Base-by-base conservation (phyloP, 1,140 invertebrate genomes). In the Penaeus chinensis region DNA sequence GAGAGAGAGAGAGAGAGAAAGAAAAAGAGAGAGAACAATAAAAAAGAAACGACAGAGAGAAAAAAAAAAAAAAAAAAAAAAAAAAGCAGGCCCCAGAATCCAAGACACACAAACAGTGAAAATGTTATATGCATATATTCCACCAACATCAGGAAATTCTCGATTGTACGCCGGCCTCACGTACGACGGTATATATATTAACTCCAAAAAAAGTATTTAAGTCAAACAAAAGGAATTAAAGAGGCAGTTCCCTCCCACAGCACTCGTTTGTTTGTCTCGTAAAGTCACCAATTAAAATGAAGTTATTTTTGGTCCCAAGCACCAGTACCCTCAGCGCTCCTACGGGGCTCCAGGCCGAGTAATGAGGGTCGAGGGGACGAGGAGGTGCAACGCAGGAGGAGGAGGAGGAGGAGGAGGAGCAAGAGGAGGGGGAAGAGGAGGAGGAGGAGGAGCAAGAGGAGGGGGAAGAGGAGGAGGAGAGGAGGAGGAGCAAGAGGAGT, bases 241-340 rank as follows among this genome's bases (percentile, higher is more conserved):
- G 79, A 82, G 79, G 62, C 79, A 63, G 83, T 19, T 69, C 54
- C 69, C 83, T 84, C 22, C 22, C 77, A 5, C 42, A 42, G 47
- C 78, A 61, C 76, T 77, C 69, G 74, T 80, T 87, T 87, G 85
- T 87, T 86, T 87, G 85, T 82, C 77, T 77, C 63, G 84, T 80
- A 86, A 86, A 86, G 84, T 86, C 85, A 87, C 78, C 79, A 76
- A 82, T 82, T 82, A 87, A 80, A 87, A 87, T 81, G 85, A 87
- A 81, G 65, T 82, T 82, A 82, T 87, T 87, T 87, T 81, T 78
- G 78, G 54, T 54, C 74, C 66, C 4, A 18, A 54, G 69, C 79
- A 74, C 42, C 71, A 74, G 85, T 47, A 37, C 84, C n/a, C 85
- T 87, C 79, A 87, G 74, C 81, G 79, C 65, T 76, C 85, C 74